Percentiles rank a stretch among this genome's conserved stretches.
phyloP scores from a whole-genome alignment of 1,140 invertebrate species.

The Phenacoccus solenopsis region DNA sequence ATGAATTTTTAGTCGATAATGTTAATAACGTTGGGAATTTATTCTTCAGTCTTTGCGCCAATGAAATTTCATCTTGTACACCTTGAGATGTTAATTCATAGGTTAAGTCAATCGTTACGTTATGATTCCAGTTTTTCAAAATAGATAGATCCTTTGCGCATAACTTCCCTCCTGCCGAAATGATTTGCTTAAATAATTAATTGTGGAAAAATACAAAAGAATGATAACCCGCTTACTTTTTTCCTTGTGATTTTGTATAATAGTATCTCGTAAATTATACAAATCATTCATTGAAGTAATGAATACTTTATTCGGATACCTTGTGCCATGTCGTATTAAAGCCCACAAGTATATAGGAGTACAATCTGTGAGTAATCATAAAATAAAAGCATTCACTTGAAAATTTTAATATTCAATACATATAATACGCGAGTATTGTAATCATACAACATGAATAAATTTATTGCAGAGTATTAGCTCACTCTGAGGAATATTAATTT shows the following conservation, averaged over 20 bases:
- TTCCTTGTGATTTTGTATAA: background rate
- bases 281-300: slow-evolving; percentile 21
- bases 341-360: slow-evolving; percentile 27
- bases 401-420: too few species aligned
- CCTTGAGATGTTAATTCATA: slow-evolving; percentile 24
- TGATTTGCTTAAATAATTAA: slow-evolving; percentile 13
- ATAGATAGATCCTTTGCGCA: slow-evolving; percentile 25
- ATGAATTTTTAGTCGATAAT: slow-evolving; percentile 1
- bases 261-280: background rate
- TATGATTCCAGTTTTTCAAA: slow-evolving; percentile 25
- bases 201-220: background rate
- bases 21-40: slow-evolving; percentile 26
- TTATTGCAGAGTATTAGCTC: background rate
- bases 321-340: slow-evolving; percentile 27
- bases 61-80: slow-evolving; percentile 21
- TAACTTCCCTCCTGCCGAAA: slow-evolving; percentile 13
- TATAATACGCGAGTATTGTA: too few species aligned
- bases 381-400: slow-evolving; percentile 5
- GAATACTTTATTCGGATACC: slow-evolving; percentile 24
- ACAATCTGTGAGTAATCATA: slow-evolving; percentile 26
- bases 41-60: slow-evolving; percentile 25
- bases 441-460: too few species aligned
- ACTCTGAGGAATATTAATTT: background rate
- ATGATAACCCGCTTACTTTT: background rate
- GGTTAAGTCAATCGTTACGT: slow-evolving; percentile 19